These are phyloP conservation scores for Galerucella nymphaeae DNA, from an alignment of 2,888 invertebrate species.

Conservation along the genomic window DNA sequence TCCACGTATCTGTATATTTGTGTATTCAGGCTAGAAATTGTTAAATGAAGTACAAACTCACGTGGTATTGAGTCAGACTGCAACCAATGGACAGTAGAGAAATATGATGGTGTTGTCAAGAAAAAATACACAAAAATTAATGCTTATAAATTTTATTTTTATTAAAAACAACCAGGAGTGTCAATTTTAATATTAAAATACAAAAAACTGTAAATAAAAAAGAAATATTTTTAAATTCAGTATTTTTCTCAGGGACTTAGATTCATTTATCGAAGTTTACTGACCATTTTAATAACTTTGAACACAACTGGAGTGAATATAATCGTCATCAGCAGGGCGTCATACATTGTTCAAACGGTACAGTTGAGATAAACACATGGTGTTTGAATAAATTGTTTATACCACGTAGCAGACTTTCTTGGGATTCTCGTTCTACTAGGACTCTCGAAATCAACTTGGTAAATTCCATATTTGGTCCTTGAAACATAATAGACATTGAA, in stretches of 20 bases:
- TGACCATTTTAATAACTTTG: neutral
- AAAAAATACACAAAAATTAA: neutral
- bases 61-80: too few species aligned
- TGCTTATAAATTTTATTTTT: neutral
- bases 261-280: too few species aligned
- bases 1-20: too few species aligned
- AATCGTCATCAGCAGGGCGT: neutral
- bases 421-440: conserved; percentile 23
- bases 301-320: neutral
- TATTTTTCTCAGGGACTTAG: too few species aligned
- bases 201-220: neutral
- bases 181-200: neutral
- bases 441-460: conserved; percentile 27
- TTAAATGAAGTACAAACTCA: too few species aligned
- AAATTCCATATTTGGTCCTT: conserved; percentile 26
- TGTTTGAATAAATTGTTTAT: conserved; percentile 13
- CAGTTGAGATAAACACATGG: conserved; percentile 12
- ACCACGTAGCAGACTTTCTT: conserved; percentile 19
- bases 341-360: neutral
- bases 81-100: too few species aligned
- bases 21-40: too few species aligned
- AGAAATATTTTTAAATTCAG: too few species aligned
- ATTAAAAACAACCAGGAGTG: neutral
- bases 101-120: too few species aligned
- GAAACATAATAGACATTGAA: conserved; percentile 1